Base-by-base conservation (phyloP, 2,888 invertebrate species). In the Diloba caeruleocephala region DNA sequence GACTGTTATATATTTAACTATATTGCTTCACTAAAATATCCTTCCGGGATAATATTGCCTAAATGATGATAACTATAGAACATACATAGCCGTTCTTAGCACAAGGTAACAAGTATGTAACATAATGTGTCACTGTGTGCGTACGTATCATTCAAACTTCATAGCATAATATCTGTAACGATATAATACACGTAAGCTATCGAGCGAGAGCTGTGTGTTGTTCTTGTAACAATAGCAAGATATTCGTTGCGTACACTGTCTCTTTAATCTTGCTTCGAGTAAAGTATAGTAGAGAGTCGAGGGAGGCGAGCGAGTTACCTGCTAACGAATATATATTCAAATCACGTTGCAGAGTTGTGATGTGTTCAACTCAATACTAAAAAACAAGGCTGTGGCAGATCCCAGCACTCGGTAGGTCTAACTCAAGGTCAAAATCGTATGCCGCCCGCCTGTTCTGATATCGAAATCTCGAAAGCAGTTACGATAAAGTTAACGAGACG, bases 311-410 rank as follows among this genome's bases (percentile, higher is more conserved):
- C 46, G 9, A 31, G 41, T 59, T 63, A 57, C 42, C 57, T 57
- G 51, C 39, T 33, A 33, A 53, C 48, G 57, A 76, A 79, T 82
- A 71, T 69, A 68, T 65, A 79, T 53, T 68, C 76, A 63, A 69
- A 76, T 78, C 84, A 85, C 85, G 86, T 85, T 65, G 57, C 51
- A 45, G 62, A 65, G 76, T 74, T 82, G 81, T 84, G 82, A 78
- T 81, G 84, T 74, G 78, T 79, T 74, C 64, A 52, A 60, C 41
- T 55, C 33, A 25, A 49, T 45, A 59, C 44, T 52, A 36, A 66
- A 65, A 61, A 65, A 65, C 57, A 53, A 55, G 51, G 42, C 13
- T 25, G 37, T 10, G 32, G 33, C 21, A 43, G 31, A 21, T 52
- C 50, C 46, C 58, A 39, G 37, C 34, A 46, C 57, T 23, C 32